Evolutionary conservation across 2,113 vertebrate species (phyloP), one percentile per base, ranked within the genome.

Genomic region (Rhinichthys klamathensis): DNA sequence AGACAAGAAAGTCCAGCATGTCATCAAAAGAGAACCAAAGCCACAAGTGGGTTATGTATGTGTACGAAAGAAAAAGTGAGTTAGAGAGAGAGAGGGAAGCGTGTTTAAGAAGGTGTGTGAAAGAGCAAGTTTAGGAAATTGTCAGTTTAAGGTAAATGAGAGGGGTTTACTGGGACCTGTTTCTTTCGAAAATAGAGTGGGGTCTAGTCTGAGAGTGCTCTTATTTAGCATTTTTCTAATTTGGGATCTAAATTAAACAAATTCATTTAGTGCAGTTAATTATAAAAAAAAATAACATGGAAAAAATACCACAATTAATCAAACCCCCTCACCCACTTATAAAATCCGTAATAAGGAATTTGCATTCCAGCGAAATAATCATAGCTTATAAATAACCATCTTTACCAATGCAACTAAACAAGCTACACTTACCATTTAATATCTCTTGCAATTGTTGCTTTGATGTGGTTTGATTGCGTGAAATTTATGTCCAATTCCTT

Each of bases 401-500:
- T 69, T 35, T 35, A 67, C 63, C 6, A 35, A 32, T 21, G 38
- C 69, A 72, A 21, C 21, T 38, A 69, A 58, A 25, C 23, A 61
- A 61, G n/a, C 8, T n/a, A 61, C 23, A 25, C n/a, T 11, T 3
- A 35, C 16, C 16, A 38, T 35, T 70, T 38, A 30, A 61, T 60
- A 18, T 21, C n/a, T 46, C 21, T 32, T 23, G 61, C 25, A 23
- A 32, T 72, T 70, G 27, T 38, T 61, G 25, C 46, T 70, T 15
- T 73, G 4, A 58, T 38, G 13, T 41, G 41, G 44, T 83, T 72
- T 72, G 80, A 72, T 38, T 83, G 21, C 25, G 16, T 82, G n/a
- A 69, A 80, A 82, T 82, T 0, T 25, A 70, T 49, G 6, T 49
- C 44, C 44, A 69, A 13, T 69, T 83, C 49, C 49, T 72, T 58